Conservation (phyloP, 2,113 vertebrate species). For the Plecotus auritus region DNA sequence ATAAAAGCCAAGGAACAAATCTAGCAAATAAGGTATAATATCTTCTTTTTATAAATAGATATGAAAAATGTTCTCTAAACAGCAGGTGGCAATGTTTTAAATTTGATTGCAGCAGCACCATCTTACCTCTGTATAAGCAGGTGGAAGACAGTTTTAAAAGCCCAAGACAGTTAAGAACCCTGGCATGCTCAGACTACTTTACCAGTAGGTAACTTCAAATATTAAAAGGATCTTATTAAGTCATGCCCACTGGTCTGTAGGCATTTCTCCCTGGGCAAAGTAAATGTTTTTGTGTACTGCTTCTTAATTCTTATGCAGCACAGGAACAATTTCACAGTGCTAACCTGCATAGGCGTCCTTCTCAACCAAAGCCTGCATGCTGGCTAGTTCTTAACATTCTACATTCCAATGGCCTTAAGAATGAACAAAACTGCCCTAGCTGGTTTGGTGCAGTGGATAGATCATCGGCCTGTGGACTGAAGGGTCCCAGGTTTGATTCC, state of each 20-base stretch:
- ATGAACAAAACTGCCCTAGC: neutral
- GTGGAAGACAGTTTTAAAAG: conserved; percentile 46
- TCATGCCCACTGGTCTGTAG: neutral
- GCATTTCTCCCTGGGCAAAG: conserved; percentile 30
- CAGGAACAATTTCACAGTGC: neutral
- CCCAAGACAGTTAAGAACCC: conserved; percentile 9
- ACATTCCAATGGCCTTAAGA: neutral
- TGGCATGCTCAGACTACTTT: conserved; percentile 11
- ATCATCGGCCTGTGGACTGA: neutral
- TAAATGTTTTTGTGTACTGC: neutral
- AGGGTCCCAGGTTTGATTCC: neutral
- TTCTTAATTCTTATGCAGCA: neutral
- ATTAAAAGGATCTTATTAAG: conserved; percentile 46
- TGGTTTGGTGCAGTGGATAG: neutral
- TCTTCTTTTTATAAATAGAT: conserved; percentile 69
- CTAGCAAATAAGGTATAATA: neutral
- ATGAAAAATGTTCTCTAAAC: conserved; percentile 84
- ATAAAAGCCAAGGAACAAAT: conserved; percentile 59
- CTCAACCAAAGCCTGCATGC: neutral
- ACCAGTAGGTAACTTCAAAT: conserved; percentile 19
- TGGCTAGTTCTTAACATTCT: neutral
- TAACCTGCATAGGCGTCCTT: neutral
- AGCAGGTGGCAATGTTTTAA: conserved; percentile 88
- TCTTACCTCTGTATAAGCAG: conserved; percentile 36
- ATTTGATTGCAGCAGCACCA: conserved; percentile 56